Conservation (phyloP, 2,113 vertebrate genomes). For the Microtus oregoni region DNA sequence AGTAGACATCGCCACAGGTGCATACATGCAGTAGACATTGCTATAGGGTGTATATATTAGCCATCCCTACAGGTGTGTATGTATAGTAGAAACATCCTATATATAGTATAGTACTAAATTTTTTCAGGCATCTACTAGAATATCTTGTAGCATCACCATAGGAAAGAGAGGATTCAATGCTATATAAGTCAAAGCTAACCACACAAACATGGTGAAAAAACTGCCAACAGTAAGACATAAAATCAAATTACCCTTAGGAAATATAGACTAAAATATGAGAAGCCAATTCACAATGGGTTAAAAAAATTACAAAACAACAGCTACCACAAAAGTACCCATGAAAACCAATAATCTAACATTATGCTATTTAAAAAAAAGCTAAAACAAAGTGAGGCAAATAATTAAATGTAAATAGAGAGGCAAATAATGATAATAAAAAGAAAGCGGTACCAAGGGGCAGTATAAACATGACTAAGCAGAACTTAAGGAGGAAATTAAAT, state of each 20-base stretch:
- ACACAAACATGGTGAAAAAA: neutral
- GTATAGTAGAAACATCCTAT: neutral
- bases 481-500: conserved; percentile 7
- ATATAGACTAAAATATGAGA: conserved; percentile 1
- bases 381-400: conserved; percentile 39
- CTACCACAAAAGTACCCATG: neutral
- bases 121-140: neutral
- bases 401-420: neutral
- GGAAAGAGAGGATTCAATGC: neutral
- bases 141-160: neutral
- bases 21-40: neutral
- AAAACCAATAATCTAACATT: neutral
- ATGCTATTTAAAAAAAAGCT: conserved; percentile 31
- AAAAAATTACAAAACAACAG: no score
- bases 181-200: neutral
- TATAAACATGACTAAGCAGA: neutral
- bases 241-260: conserved; percentile 34
- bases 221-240: neutral
- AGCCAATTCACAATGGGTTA: neutral
- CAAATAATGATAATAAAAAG: neutral
- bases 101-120: neutral
- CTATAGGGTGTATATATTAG: no score
- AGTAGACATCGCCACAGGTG: neutral
- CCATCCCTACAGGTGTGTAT: neutral
- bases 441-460: neutral